Evolutionary conservation across 2,797 vertebrate species (phyloP).

Genomic region (Aldrovandia affinis): DNA sequence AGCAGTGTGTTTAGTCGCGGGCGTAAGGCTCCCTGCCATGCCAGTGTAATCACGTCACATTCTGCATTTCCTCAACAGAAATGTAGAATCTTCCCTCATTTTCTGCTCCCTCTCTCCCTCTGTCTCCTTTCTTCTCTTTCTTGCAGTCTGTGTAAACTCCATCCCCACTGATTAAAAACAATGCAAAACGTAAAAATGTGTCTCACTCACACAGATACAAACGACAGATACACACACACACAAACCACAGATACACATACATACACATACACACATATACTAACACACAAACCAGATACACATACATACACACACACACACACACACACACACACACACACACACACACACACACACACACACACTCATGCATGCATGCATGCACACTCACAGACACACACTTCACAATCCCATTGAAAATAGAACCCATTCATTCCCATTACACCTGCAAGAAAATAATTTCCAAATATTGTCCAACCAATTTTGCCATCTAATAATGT

Average conservation of each 20-base stretch:
- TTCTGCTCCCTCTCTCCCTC: background rate
- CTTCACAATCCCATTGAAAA: background rate
- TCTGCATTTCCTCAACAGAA: slow-evolving; percentile 49
- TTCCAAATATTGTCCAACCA: slow-evolving; percentile 18
- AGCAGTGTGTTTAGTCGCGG: slow-evolving; percentile 21
- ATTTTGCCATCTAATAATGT: slow-evolving; percentile 22
- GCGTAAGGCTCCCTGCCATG: background rate
- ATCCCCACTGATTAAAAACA: slow-evolving; percentile 4
- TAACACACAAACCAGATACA: background rate
- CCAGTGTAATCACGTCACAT: slow-evolving; percentile 30
- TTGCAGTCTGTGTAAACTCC: background rate
- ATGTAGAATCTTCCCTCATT: slow-evolving; percentile 16
- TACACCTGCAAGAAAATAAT: background rate
- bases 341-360: background rate
- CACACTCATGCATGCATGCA: background rate
- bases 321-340: background rate
- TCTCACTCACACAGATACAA: background rate
- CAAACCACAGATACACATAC: background rate
- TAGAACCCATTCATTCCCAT: background rate
- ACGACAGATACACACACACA: slow-evolving; percentile 2
- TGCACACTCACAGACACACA: slow-evolving; percentile 3
- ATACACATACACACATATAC: slow-evolving; percentile 2
- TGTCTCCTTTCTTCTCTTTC: background rate
- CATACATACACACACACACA: background rate
- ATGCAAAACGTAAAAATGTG: slow-evolving; percentile 21